Conservation (phyloP, 2,888 invertebrate species). For the Agrochola lota region DNA sequence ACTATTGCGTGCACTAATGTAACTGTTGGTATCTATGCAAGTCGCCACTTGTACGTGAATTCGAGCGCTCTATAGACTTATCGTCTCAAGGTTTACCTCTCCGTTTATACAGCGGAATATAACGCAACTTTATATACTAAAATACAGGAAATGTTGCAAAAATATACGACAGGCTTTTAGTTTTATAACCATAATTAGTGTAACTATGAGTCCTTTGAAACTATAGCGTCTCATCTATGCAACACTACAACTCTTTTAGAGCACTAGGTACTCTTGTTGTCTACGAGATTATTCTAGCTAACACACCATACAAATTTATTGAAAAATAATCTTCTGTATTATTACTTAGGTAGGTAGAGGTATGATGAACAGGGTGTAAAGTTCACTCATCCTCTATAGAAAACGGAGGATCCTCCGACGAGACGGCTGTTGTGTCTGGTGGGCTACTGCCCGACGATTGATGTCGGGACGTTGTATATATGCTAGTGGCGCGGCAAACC, state of each 20-base stretch:
- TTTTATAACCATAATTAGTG: conserved; percentile 5
- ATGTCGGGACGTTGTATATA: too few species aligned
- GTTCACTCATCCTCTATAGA: too few species aligned
- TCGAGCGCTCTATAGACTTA: conserved; percentile 46
- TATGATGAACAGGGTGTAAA: too few species aligned
- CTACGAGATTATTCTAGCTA: background rate
- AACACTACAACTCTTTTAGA: background rate
- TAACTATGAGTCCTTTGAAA: background rate
- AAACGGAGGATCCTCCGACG: too few species aligned
- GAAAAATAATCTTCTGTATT: background rate
- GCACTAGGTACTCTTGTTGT: too few species aligned
- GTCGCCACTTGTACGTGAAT: conserved; percentile 32
- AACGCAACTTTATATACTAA: conserved; percentile 30
- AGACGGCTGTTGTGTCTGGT: too few species aligned
- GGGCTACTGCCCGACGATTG: too few species aligned
- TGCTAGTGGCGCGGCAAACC: too few species aligned
- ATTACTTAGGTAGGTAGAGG: too few species aligned
- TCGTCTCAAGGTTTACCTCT: conserved; percentile 59
- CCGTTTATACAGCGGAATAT: conserved; percentile 24
- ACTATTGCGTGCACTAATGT: conserved; percentile 24
- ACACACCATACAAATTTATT: background rate
- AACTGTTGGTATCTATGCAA: conserved; percentile 11
- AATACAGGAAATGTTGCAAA: conserved; percentile 46
- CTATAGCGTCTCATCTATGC: background rate
- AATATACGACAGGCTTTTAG: conserved; percentile 3